Evolutionary conservation across 2,888 invertebrate species (phyloP).

Genomic region (Neoascia interrupta): DNA sequence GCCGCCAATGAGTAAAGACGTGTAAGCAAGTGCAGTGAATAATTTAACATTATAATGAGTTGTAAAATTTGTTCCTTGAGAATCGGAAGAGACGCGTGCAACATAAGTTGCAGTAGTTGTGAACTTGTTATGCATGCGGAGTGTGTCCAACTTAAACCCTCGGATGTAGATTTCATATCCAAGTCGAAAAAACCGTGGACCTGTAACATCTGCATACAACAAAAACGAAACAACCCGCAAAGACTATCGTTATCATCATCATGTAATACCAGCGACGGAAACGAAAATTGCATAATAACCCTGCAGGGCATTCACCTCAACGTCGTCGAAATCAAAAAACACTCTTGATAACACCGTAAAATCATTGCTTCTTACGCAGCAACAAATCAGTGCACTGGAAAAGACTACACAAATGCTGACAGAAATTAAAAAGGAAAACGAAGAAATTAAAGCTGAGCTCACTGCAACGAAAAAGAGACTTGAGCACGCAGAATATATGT

Average conservation of each 20-base stretch:
- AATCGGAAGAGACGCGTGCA: conserved; percentile 6
- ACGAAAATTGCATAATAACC: not conserved
- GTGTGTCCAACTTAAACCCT: not conserved
- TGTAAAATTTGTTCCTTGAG: conserved; percentile 16
- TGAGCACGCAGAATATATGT: conserved; percentile 5
- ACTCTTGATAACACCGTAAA: conserved; percentile 2
- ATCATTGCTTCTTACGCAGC: too few relatives aligned
- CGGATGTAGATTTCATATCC: conserved; percentile 3
- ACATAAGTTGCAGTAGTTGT: conserved; percentile 10
- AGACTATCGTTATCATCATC: conserved; percentile 10
- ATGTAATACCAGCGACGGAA: not conserved
- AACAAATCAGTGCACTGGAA: too few relatives aligned
- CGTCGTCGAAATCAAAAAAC: conserved; percentile 12
- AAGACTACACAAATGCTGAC: too few relatives aligned
- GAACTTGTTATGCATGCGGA: conserved; percentile 3
- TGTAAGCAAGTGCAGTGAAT: too few relatives aligned
- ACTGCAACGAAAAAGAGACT: conserved; percentile 17
- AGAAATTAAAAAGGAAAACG: too few relatives aligned
- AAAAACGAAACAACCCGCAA: conserved; percentile 16
- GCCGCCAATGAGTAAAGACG: too few relatives aligned
- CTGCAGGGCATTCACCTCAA: conserved; percentile 7
- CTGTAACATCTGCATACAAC: conserved; percentile 10
- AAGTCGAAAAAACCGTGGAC: conserved; percentile 15
- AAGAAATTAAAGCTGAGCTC: conserved; percentile 7
- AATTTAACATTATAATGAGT: too few relatives aligned